These are phyloP conservation scores for Equus przewalskii DNA, from an alignment of 2,113 vertebrate genomes.

Conservation along the genomic window DNA sequence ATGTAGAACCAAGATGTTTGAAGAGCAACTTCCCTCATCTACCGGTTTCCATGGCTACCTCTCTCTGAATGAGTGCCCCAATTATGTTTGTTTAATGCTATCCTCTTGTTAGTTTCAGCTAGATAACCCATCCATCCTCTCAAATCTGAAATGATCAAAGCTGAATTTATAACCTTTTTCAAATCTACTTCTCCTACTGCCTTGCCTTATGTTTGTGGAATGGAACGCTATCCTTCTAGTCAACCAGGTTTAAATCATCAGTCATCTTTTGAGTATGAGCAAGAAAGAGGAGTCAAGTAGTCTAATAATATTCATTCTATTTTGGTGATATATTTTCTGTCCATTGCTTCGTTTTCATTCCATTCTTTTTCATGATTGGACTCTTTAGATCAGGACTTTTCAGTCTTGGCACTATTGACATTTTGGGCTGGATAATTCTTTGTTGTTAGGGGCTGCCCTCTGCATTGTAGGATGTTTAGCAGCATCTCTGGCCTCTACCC, in stretches of 20 bases:
- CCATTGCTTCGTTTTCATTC: not conserved
- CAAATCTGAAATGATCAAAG: conserved; percentile 3
- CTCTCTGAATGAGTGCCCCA: not conserved
- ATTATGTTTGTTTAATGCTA: not conserved
- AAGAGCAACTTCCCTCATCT: not conserved
- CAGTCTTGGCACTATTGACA: not conserved
- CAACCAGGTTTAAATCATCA: not conserved
- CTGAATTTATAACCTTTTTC: not conserved
- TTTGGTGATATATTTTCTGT: conserved; percentile 23
- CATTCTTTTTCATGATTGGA: not conserved
- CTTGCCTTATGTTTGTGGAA: not conserved
- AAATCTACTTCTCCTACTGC: not conserved
- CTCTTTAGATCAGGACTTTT: not conserved
- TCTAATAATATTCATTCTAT: not conserved
- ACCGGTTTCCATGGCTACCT: conserved; percentile 7
- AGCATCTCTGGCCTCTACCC: not conserved
- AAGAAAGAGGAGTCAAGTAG: not conserved
- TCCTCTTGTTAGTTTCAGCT: conserved; percentile 37
- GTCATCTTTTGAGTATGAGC: not conserved
- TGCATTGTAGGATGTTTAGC: not conserved
- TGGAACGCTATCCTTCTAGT: not conserved
- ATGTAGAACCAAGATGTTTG: conserved; percentile 10
- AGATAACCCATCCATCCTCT: not conserved
- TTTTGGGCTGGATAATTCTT: not conserved
- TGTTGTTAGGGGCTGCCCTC: not conserved